These are phyloP conservation scores for Drosophila equinoxialis DNA, from an alignment of 1,140 invertebrate species.

Conservation along the genomic window DNA sequence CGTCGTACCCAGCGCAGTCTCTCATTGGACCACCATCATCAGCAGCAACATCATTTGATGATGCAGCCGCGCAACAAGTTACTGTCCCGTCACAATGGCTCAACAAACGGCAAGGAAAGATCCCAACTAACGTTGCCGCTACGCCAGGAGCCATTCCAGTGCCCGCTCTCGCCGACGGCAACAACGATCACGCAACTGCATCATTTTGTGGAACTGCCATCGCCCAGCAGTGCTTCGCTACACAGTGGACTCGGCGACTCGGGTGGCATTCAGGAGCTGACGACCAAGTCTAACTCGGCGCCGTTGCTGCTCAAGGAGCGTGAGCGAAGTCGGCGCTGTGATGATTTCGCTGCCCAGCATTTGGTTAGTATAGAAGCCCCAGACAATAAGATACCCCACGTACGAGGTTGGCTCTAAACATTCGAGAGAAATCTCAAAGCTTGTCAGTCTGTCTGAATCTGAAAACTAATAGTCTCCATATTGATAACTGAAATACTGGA, in stretches of 20 bases:
- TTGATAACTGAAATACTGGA: too few relatives aligned
- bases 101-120: conserved; percentile 59
- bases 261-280: conserved; percentile 76
- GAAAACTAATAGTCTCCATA: too few relatives aligned
- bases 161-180: conserved; percentile 64
- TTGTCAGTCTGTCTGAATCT: not conserved
- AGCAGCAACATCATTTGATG: conserved; percentile 13
- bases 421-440: not conserved
- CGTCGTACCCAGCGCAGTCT: conserved; percentile 69
- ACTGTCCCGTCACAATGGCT: conserved; percentile 46
- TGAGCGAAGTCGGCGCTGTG: conserved; percentile 61
- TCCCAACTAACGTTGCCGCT: conserved; percentile 66
- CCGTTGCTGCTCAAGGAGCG: conserved; percentile 80
- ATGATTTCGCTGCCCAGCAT: conserved; percentile 76
- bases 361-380: conserved; percentile 59
- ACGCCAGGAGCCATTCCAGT: conserved; percentile 77
- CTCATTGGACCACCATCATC: conserved; percentile 71
- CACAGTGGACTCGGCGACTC: conserved; percentile 72
- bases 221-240: conserved; percentile 79
- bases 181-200: conserved; percentile 49
- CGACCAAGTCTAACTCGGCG: conserved; percentile 82
- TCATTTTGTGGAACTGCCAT: conserved; percentile 77
- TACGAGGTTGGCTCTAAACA: conserved; percentile 25
- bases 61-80: conserved; percentile 61
- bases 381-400: too few relatives aligned